phyloP scores from a whole-genome alignment of 2,113 vertebrate genomes.

The Tinamus guttatus region DNA sequence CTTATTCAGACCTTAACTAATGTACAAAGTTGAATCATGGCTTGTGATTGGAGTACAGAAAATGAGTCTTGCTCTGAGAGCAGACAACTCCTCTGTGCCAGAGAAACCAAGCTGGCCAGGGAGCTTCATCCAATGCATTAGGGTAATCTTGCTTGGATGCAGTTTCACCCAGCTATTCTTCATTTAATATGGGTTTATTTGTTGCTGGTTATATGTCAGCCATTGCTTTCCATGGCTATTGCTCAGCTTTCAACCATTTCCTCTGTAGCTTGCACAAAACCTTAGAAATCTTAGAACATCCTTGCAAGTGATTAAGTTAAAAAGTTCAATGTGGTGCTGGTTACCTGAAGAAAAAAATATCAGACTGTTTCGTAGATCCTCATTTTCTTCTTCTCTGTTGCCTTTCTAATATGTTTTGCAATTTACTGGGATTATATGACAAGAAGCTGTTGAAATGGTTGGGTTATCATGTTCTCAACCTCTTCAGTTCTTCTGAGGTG shows the following conservation, averaged over 20 bases:
- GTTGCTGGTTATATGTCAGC: not conserved
- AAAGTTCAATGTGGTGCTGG: not conserved
- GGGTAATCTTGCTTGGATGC: not conserved
- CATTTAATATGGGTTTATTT: not conserved
- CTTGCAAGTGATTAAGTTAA: not conserved
- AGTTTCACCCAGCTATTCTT: not conserved
- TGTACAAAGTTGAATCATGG: accelerated
- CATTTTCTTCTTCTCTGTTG: not conserved
- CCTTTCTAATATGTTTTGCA: not conserved
- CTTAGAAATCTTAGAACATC: not conserved
- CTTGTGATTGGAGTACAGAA: not conserved
- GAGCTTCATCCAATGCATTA: not conserved
- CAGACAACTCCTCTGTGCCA: not conserved
- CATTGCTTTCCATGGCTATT: not conserved
- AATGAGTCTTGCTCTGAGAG: not conserved
- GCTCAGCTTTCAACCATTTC: not conserved
- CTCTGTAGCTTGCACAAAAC: not conserved
- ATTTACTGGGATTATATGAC: not conserved
- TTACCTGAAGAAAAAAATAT: not conserved
- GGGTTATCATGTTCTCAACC: not conserved
- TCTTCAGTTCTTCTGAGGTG: not conserved
- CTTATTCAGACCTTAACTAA: not conserved
- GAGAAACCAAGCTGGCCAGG: not conserved
- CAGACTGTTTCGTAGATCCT: not conserved
- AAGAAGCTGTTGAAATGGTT: not conserved